Conservation (phyloP, 2,797 vertebrate species). For the Platyrinchus mystaceus region DNA sequence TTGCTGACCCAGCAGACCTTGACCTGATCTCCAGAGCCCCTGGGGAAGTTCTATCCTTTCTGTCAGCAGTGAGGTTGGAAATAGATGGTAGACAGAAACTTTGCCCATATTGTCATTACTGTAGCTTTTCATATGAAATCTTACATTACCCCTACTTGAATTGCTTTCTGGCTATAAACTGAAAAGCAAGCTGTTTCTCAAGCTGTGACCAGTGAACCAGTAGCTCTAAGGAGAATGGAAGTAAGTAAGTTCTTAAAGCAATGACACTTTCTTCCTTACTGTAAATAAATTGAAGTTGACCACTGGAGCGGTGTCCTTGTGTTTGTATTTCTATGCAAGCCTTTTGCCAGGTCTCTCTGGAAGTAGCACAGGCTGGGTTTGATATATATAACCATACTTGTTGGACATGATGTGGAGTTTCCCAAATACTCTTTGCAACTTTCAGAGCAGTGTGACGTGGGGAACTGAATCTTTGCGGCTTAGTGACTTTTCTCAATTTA, state of each 20-base stretch:
- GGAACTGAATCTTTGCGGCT: neutral
- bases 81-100: neutral
- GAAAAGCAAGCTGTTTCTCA: slow-evolving; percentile 7
- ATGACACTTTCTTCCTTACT: neutral
- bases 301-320: neutral
- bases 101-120: neutral
- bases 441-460: neutral
- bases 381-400: rapidly evolving
- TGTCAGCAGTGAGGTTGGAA: neutral
- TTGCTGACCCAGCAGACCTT: neutral
- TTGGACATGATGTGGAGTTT: neutral
- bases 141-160: neutral
- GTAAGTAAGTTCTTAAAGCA: neutral
- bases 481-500: neutral
- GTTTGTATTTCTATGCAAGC: neutral
- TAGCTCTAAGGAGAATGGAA: neutral
- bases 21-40: neutral
- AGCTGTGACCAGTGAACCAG: neutral
- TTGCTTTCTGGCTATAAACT: neutral
- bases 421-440: neutral
- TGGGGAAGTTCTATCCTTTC: neutral
- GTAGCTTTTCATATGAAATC: neutral
- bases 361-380: neutral
- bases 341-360: neutral
- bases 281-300: neutral